Base-by-base conservation (phyloP, 2,797 vertebrate species). In the Hylomyscus alleni region DNA sequence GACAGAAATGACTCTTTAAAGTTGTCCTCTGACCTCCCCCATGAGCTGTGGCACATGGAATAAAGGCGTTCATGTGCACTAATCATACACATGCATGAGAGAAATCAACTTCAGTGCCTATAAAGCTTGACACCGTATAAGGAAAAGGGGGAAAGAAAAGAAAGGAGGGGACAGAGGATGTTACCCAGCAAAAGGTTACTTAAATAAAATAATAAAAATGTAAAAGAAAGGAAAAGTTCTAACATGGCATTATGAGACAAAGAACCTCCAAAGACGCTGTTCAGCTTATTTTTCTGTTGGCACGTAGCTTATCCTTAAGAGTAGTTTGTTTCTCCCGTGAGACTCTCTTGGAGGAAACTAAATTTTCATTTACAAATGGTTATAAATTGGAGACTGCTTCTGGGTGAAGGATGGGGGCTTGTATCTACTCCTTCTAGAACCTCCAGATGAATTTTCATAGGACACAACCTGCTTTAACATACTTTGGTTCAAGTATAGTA, bases 401-500 rank as follows among this genome's bases (percentile, higher is more conserved):
- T 69, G 47, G 44, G 34, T 86, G 26, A 86, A 26, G 12, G 34
- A 11, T 72, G 22, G 40, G 65, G 34, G 22, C 34, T 29, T 54
- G 14, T 72, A 22, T 37, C 65, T 22, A 87, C 50, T 54, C 14
- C 44, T 24, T 86, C 44, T 50, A 69, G 6, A 52, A n/a, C 47
- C 47, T 34, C 13, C 26, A 89, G 37, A 37, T 44, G 14, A 40
- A 31, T 60, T 89, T 75, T 44, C 54, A 83, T 73, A 56, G 60
- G 20, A 94, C 65, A 86, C 54, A 47, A 54, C 80, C 75, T 82
- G 24, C 54, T 72, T 29, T 89, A 62, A 80, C 77, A 60, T 29
- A 1, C 62, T 89, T 94, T 86, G n/a, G 44, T 90, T 96, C 10
- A 87, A 87, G n/a, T 60, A 52, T 1, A 92, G 31, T 22, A 84